Evolutionary conservation across 2,113 vertebrate species (phyloP).

Genomic region (Paratilapia polleni): DNA sequence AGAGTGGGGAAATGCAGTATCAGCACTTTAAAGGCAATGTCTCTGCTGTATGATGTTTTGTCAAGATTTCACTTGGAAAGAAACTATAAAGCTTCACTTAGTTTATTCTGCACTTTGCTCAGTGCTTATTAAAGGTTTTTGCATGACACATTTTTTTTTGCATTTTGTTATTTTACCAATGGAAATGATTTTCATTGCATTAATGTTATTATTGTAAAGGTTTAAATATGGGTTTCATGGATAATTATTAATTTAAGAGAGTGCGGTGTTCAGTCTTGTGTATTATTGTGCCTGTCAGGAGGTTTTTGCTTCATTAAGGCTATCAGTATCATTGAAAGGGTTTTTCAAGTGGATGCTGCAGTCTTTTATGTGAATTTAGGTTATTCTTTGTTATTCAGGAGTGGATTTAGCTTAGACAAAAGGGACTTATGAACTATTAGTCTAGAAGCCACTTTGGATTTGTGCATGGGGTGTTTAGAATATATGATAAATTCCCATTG

Average conservation of each 20-base stretch:
- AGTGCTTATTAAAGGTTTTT: slow-evolving; percentile 30
- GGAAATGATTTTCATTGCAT: slow-evolving; percentile 1
- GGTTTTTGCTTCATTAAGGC: slow-evolving; percentile 33
- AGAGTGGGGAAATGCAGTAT: slow-evolving; percentile 17
- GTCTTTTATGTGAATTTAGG: neutral
- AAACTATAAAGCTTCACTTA: slow-evolving; percentile 43
- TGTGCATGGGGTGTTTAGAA: neutral
- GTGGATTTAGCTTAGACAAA: neutral
- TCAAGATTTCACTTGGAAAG: slow-evolving; percentile 50
- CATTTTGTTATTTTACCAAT: neutral
- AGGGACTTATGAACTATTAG: neutral
- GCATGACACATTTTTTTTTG: slow-evolving; percentile 14
- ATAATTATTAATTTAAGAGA: slow-evolving; percentile 34
- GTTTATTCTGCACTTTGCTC: slow-evolving; percentile 15
- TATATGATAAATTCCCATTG: neutral
- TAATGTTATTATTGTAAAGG: slow-evolving; percentile 2
- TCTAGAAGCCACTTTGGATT: neutral
- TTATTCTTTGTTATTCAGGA: neutral
- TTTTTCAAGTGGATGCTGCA: slow-evolving; percentile 9
- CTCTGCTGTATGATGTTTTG: slow-evolving; percentile 63
- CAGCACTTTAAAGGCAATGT: slow-evolving; percentile 47
- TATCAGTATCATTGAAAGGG: neutral
- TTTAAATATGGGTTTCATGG: slow-evolving; percentile 22
- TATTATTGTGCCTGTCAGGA: slow-evolving; percentile 28
- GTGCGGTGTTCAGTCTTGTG: slow-evolving; percentile 1